Percentiles rank a stretch among this genome's conserved stretches.
These are phyloP conservation scores for Macrochelys suwanniensis DNA, from an alignment of 2,797 vertebrate genomes.

Conservation along the genomic window DNA sequence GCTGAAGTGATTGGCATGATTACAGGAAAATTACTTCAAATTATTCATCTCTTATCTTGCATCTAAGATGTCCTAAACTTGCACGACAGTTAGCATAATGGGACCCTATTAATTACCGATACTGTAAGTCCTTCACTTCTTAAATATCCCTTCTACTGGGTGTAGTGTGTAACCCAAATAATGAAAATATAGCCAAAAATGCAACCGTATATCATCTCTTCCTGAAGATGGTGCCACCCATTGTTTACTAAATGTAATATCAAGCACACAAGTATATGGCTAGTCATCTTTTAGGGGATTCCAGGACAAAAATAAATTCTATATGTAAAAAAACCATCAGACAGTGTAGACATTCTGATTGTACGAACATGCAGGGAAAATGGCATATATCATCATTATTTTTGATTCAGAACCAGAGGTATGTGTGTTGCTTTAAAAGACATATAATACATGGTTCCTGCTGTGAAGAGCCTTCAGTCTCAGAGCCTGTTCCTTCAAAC, in stretches of 20 bases:
- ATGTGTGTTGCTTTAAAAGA: background rate
- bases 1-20: conserved; percentile 90
- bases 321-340: background rate
- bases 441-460: background rate
- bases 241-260: conserved; percentile 76
- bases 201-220: conserved; percentile 49
- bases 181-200: conserved; percentile 75
- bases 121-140: conserved; percentile 83
- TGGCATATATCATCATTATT: background rate
- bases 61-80: conserved; percentile 88
- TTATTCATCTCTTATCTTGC: conserved; percentile 89
- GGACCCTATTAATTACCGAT: conserved; percentile 86
- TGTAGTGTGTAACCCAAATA: conserved; percentile 81
- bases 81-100: conserved; percentile 85
- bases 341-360: background rate
- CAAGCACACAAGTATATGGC: conserved; percentile 35
- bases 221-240: conserved; percentile 68
- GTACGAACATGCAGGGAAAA: background rate
- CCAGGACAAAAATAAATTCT: background rate
- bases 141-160: conserved; percentile 77
- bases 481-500: background rate
- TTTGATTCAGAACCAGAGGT: background rate
- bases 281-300: background rate
- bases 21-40: conserved; percentile 90
- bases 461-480: background rate